Evolutionary conservation across 2,888 invertebrate genomes (phyloP).

Genomic region (Altica lythri): DNA sequence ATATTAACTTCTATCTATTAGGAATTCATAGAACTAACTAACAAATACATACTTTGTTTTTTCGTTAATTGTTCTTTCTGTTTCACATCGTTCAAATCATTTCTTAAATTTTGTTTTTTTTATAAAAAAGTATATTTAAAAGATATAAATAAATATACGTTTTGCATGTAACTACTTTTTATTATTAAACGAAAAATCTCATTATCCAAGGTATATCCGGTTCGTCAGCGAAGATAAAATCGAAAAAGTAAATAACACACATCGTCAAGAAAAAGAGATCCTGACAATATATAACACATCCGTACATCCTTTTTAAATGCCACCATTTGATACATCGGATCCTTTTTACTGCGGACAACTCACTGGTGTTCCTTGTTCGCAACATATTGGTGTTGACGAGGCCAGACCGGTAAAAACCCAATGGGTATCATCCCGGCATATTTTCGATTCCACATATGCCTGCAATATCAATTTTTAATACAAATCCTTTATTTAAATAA

Average conservation of each 20-base stretch:
- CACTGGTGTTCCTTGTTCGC: conserved; percentile 12
- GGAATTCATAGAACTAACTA: too few relatives aligned
- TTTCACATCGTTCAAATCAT: too few relatives aligned
- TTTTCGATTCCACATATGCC: conserved; percentile 26
- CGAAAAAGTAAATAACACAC: background rate
- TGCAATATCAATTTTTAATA: conserved; percentile 12
- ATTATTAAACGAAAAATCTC: conserved; percentile 5
- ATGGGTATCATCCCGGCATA: conserved; percentile 13
- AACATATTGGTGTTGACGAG: conserved; percentile 21
- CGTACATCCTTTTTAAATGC: background rate
- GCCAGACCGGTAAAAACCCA: conserved; percentile 28
- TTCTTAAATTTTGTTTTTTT: too few relatives aligned
- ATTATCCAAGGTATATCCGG: background rate
- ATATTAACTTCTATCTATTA: too few relatives aligned
- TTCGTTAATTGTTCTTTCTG: too few relatives aligned
- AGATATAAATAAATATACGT: too few relatives aligned
- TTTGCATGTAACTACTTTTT: too few relatives aligned
- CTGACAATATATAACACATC: background rate
- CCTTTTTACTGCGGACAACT: background rate
- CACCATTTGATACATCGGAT: background rate
- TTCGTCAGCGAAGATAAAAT: conserved; percentile 3
- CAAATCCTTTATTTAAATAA: too few relatives aligned
- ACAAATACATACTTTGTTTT: too few relatives aligned
- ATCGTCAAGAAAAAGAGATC: conserved; percentile 1
- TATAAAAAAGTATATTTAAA: too few relatives aligned